Evolutionary conservation across 1,140 invertebrate species (phyloP).

Genomic region (Drosophila ficusphila): DNA sequence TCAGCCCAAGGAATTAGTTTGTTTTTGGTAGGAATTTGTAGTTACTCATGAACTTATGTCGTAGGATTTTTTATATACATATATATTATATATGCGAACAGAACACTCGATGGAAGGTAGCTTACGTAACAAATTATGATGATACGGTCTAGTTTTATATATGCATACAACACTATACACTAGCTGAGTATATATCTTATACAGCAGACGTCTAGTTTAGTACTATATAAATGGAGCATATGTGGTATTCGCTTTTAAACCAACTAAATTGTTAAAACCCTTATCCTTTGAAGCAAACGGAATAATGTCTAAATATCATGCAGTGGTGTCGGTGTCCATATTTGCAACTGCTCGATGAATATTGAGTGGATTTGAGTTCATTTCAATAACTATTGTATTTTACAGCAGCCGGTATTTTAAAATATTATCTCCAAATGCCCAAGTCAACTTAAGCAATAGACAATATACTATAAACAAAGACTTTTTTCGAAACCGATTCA

Average conservation of each 20-base stretch:
- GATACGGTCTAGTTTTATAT: slow-evolving; percentile 60
- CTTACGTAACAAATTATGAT: slow-evolving; percentile 29
- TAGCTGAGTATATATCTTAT: slow-evolving; percentile 26
- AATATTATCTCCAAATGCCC: slow-evolving; percentile 8
- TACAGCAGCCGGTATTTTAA: slow-evolving; percentile 17
- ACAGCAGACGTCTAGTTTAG: slow-evolving; percentile 31
- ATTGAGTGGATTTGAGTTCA: slow-evolving; percentile 12
- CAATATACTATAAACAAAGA: slow-evolving; percentile 26
- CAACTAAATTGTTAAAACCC: slow-evolving; percentile 56
- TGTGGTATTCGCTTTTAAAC: slow-evolving; percentile 74
- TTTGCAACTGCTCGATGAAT: slow-evolving; percentile 32
- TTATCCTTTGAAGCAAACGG: slow-evolving; percentile 24
- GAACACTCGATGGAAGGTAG: slow-evolving; percentile 27
- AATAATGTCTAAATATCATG: slow-evolving; percentile 13
- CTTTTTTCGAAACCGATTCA: slow-evolving; percentile 6
- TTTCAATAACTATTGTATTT: slow-evolving; percentile 1
- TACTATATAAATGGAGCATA: slow-evolving; percentile 38
- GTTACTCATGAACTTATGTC: slow-evolving; percentile 32
- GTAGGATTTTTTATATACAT: slow-evolving; percentile 60
- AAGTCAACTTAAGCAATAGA: slow-evolving; percentile 31
- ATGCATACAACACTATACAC: slow-evolving; percentile 32
- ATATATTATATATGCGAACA: slow-evolving; percentile 25
- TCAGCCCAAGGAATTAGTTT: slow-evolving; percentile 26
- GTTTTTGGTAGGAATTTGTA: slow-evolving; percentile 14
- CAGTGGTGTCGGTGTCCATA: slow-evolving; percentile 67